A percentile compares a stretch with the other conserved stretches of the same genome.
Evolutionary conservation across 2,113 vertebrate species (phyloP).

Genomic region (Ctenomys sociabilis): DNA sequence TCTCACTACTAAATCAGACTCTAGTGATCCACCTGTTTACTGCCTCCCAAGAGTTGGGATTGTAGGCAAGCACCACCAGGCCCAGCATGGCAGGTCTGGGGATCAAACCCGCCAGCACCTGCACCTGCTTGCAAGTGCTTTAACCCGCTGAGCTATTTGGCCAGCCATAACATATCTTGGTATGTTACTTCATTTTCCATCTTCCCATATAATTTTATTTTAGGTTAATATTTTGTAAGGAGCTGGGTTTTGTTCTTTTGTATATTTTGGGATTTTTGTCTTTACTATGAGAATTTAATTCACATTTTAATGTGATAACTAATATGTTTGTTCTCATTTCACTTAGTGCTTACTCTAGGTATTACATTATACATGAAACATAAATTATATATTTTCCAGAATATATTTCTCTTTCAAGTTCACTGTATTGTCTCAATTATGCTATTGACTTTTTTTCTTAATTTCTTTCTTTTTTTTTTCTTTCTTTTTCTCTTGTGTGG

Average conservation of each 20-base stretch:
- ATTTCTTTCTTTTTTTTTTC: too few relatives aligned
- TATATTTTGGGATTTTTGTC: neutral
- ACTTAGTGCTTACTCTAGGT: neutral
- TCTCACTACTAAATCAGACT: too few relatives aligned
- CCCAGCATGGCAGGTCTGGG: too few relatives aligned
- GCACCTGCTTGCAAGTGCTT: too few relatives aligned
- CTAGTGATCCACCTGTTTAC: too few relatives aligned
- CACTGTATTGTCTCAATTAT: neutral
- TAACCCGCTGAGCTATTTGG: too few relatives aligned
- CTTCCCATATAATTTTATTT: neutral
- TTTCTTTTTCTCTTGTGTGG: too few relatives aligned
- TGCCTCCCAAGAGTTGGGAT: too few relatives aligned
- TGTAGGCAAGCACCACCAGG: too few relatives aligned
- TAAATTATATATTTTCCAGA: neutral
- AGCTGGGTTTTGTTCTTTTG: conserved; percentile 32
- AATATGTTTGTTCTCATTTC: conserved; percentile 5
- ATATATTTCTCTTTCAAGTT: neutral
- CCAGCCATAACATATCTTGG: too few relatives aligned
- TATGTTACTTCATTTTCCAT: neutral
- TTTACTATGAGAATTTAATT: neutral
- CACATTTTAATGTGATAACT: conserved; percentile 20
- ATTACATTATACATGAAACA: neutral
- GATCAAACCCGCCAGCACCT: too few relatives aligned
- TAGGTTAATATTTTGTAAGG: neutral
- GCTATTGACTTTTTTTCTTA: neutral